These are phyloP conservation scores for Anastrepha ludens DNA, from an alignment of 1,140 invertebrate genomes.

Conservation along the genomic window DNA sequence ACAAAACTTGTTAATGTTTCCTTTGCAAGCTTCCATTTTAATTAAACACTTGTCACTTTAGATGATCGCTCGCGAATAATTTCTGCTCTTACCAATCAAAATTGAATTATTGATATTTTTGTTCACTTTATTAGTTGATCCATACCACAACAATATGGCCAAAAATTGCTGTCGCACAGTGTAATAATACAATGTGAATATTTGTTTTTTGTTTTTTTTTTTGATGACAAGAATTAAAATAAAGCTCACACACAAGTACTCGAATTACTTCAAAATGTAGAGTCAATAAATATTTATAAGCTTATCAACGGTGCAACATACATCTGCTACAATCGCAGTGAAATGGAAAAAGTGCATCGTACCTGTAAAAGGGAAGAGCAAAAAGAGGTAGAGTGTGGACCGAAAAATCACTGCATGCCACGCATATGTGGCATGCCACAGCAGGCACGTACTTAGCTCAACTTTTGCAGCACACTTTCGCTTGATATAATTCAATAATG, in stretches of 20 bases:
- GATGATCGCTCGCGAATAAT: too few species aligned
- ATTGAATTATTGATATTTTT: too few species aligned
- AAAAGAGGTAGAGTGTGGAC: neutral
- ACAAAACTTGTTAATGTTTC: too few species aligned
- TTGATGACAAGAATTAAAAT: too few species aligned
- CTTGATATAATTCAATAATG: conserved; percentile 69
- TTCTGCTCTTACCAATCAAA: too few species aligned
- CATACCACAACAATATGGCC: too few species aligned
- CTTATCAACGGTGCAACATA: neutral
- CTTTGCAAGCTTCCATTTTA: too few species aligned
- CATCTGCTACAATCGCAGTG: neutral
- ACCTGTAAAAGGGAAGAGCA: neutral
- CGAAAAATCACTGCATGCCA: neutral
- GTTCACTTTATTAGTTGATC: too few species aligned
- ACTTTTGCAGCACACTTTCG: neutral
- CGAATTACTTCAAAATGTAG: conserved; percentile 3
- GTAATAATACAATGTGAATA: too few species aligned
- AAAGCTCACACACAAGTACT: neutral
- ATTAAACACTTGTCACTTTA: too few species aligned
- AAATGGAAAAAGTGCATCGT: neutral
- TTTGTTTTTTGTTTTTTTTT: too few species aligned
- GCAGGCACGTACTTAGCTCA: neutral
- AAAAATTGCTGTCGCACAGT: too few species aligned
- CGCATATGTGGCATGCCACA: conserved; percentile 31
- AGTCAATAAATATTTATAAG: conserved; percentile 54